phyloP scores from a whole-genome alignment of 2,797 vertebrate genomes.

The Gephyroberyx darwinii region DNA sequence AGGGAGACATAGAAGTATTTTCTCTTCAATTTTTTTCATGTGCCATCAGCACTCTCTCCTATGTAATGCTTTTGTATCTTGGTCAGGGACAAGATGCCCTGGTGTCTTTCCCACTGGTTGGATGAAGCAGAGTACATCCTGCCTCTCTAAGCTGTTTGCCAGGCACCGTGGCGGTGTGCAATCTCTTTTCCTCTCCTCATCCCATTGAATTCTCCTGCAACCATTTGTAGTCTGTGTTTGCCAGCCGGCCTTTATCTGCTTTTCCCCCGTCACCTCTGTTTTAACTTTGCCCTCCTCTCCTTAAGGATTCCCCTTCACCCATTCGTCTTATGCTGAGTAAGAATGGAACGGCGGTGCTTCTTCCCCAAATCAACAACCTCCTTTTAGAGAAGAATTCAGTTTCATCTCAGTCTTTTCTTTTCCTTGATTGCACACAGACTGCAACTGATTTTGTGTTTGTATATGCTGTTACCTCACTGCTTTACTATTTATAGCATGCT shows the following conservation, averaged over 20 bases:
- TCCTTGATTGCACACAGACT: not conserved
- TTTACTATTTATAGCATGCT: not conserved
- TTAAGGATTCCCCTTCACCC: constrained; percentile 15
- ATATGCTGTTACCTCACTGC: not conserved
- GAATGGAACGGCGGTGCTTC: not conserved
- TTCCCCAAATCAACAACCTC: not conserved
- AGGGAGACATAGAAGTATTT: constrained; percentile 9
- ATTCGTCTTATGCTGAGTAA: not conserved
- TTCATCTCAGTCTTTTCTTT: not conserved
- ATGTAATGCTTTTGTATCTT: constrained; percentile 61
- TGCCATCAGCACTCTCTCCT: constrained; percentile 18
- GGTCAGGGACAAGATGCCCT: constrained; percentile 72
- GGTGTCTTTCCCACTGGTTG: constrained; percentile 23
- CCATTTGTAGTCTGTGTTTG: constrained; percentile 38
- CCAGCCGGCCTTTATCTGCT: constrained; percentile 15
- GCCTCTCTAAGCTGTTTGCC: constrained; percentile 51
- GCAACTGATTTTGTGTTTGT: too few species aligned
- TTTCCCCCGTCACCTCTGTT: not conserved
- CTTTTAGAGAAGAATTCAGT: not conserved
- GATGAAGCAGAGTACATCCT: constrained; percentile 50
- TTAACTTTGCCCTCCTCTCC: constrained; percentile 21
- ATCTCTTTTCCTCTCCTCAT: constrained; percentile 55
- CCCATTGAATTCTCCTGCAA: constrained; percentile 48
- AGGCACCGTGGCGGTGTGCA: constrained; percentile 30
- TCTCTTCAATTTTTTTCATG: constrained; percentile 6